phyloP scores from a whole-genome alignment of 2,797 vertebrate genomes.

The Passerculus sandwichensis region DNA sequence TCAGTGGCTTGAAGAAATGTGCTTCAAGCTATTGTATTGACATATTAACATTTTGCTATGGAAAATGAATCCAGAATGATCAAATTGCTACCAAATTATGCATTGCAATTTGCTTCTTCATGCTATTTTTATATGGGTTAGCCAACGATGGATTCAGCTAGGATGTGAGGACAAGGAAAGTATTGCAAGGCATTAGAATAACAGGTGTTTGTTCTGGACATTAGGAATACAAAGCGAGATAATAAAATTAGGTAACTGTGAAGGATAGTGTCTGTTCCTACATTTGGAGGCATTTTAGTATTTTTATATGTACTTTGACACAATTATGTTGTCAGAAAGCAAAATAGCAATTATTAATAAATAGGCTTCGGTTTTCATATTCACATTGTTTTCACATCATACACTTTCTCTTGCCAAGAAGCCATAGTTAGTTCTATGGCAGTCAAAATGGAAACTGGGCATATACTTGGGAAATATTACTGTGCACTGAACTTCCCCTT shows the following conservation, averaged over 20 bases:
- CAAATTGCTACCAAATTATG: not conserved
- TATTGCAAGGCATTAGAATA: not conserved
- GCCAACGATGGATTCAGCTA: not conserved
- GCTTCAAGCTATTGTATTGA: accelerated
- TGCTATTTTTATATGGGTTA: not conserved
- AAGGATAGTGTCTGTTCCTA: not conserved
- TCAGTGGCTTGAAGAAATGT: not conserved
- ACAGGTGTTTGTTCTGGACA: not conserved
- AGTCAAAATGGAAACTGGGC: not conserved
- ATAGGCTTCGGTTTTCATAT: not conserved
- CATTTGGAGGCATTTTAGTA: not conserved
- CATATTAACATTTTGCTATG: not conserved
- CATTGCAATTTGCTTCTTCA: not conserved
- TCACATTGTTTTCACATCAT: accelerated
- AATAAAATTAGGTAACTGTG: not conserved
- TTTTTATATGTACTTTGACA: not conserved
- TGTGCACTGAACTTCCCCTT: not conserved
- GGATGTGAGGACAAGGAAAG: not conserved
- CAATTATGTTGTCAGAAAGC: not conserved
- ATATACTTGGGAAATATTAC: not conserved
- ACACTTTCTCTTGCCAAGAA: not conserved
- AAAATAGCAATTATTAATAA: no score
- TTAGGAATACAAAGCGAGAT: accelerated
- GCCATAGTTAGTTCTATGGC: not conserved
- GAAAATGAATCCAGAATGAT: not conserved